These are phyloP conservation scores for Thereva nobilitata DNA, from an alignment of 2,888 invertebrate species.

Conservation along the genomic window DNA sequence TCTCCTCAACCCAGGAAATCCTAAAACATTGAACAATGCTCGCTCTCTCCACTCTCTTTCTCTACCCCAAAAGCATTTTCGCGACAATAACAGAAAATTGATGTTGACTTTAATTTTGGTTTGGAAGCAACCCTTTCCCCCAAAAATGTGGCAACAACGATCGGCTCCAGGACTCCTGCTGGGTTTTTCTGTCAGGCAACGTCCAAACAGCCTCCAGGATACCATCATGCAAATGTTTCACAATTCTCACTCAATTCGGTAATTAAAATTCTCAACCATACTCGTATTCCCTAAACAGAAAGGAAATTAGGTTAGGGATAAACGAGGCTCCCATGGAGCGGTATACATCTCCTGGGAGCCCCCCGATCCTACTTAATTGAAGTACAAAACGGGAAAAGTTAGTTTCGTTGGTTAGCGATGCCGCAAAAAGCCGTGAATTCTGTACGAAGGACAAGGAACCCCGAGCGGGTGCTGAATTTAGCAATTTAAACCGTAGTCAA, in stretches of 20 bases:
- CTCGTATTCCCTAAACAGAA: slow-evolving; percentile 4
- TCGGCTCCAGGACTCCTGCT: too few relatives aligned
- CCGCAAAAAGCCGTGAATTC: neutral
- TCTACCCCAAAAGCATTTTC: too few relatives aligned
- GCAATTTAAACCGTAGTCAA: slow-evolving; percentile 3
- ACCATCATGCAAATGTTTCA: slow-evolving; percentile 15
- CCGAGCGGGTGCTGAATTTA: neutral
- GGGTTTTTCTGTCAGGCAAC: too few relatives aligned
- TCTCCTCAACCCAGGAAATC: too few relatives aligned
- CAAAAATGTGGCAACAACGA: too few relatives aligned
- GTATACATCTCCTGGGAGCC: neutral
- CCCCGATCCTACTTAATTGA: slow-evolving; percentile 7
- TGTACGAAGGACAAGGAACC: neutral
- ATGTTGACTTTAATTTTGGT: too few relatives aligned
- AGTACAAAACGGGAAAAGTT: slow-evolving; percentile 1
- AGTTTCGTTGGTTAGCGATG: neutral
- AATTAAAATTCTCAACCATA: slow-evolving; percentile 25
- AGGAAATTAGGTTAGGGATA: neutral
- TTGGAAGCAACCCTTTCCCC: too few relatives aligned
- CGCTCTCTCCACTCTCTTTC: too few relatives aligned
- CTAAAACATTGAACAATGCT: too few relatives aligned
- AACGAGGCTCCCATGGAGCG: neutral
- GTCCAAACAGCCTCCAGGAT: too few relatives aligned
- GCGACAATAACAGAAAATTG: too few relatives aligned
- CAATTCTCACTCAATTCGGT: slow-evolving; percentile 18